Base-by-base conservation (phyloP, 2,888 invertebrate genomes). In the Leucophenga montana region DNA sequence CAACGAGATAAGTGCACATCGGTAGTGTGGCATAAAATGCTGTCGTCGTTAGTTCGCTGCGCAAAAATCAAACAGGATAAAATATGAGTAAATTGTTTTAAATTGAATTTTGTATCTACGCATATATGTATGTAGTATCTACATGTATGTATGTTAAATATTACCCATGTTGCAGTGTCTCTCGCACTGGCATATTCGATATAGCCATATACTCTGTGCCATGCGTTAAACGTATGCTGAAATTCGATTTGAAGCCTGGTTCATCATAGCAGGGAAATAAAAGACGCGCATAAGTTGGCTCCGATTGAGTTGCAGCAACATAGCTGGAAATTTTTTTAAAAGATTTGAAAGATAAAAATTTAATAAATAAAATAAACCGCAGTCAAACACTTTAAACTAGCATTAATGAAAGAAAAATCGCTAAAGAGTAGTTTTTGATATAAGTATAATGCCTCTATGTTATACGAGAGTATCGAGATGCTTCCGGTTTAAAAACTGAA, bases 1-100 rank as follows among this genome's bases (percentile, higher is more conserved):
- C 97, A 1, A 96, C 92, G 8, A 97, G 89, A 82, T 97, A 97
- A 0, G 95, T 91, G 1, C 95, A 94, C 94, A 95, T 95, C 13
- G 90, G 86, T 0, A 90, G 88, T 0, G 92, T 92, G 57, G 91
- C 89, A 72, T 89, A 84, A 71, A 92, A 92, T 69, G 90, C 82
- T 1, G 88, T 88, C 50, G 87, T 88, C 11, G 75, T 75, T 72
- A 85, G 76, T 44, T 74, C 73, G 22, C 75, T 79, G 67, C 57
- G 53, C 18, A 61, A 44, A 59, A 33, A 39, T 59, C 14, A 4
- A 39, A 14, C 13, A 62, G 4, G 65, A 50, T 31, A 57, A 27
- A 50, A 9, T 8, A 18, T 3, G 1, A n/a, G 27, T 27, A 57
- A 22, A 27, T 57, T 31, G n/a, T 22, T 57, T 54, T n/a, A 56